Percentiles rank a stretch among this genome's conserved stretches.
Evolutionary conservation across 2,797 vertebrate species (phyloP).

Genomic region (Esox lucius): DNA sequence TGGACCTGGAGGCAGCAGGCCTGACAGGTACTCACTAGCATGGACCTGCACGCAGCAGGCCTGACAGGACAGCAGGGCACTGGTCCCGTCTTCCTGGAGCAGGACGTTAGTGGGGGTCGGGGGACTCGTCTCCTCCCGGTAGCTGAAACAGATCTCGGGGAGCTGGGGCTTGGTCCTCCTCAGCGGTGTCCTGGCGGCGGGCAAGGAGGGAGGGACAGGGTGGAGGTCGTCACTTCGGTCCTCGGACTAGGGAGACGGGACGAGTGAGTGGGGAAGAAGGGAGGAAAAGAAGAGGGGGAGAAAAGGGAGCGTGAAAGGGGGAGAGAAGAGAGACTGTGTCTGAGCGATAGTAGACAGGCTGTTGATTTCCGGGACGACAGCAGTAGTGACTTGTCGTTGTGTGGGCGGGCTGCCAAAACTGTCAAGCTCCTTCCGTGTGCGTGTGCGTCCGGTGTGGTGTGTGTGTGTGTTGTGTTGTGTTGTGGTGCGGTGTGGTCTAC

Average conservation of each 20-base stretch:
- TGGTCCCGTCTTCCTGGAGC: slow-evolving; percentile 91
- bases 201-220: slow-evolving; percentile 28
- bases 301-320: background rate
- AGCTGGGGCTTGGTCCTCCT: slow-evolving; percentile 88
- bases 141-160: slow-evolving; percentile 96
- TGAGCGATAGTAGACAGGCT: too few species aligned
- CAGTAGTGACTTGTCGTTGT: background rate
- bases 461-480: too few species aligned
- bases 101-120: slow-evolving; percentile 87
- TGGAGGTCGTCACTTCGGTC: slow-evolving; percentile 52
- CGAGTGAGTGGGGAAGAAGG: background rate
- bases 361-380: too few species aligned
- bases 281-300: background rate
- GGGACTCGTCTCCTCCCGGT: slow-evolving; percentile 87
- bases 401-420: too few species aligned
- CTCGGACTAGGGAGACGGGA: slow-evolving; percentile 55
- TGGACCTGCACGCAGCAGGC: slow-evolving; percentile 90
- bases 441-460: background rate
- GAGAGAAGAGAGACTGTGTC: background rate
- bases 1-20: too few species aligned
- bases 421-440: background rate
- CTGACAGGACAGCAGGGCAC: slow-evolving; percentile 86
- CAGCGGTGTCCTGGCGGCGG: background rate
- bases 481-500: slow-evolving; percentile 76
- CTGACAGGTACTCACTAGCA: slow-evolving; percentile 83